Conservation (phyloP, 2,797 vertebrate genomes). For the Lemur catta region DNA sequence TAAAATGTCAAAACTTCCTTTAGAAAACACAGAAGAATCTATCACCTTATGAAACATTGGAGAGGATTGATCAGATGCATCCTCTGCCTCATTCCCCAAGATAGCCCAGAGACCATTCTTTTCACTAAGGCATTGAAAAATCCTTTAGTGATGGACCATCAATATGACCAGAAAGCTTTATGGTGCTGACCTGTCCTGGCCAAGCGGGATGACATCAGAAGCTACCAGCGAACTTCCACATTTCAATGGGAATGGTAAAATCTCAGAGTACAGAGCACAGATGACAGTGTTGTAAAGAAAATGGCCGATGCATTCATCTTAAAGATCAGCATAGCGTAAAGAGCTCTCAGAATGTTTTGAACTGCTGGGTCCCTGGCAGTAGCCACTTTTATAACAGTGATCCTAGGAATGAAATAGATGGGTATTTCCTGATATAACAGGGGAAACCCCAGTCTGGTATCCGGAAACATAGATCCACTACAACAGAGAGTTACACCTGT, state of each 20-base stretch:
- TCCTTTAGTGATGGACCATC: neutral
- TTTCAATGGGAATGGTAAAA: neutral
- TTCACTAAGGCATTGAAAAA: neutral
- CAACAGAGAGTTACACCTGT: neutral
- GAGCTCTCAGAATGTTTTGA: neutral
- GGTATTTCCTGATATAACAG: neutral
- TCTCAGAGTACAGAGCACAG: neutral
- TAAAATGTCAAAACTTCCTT: neutral
- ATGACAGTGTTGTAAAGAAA: neutral
- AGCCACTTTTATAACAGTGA: neutral
- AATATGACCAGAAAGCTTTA: neutral
- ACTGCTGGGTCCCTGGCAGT: neutral
- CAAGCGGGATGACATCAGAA: neutral
- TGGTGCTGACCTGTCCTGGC: neutral
- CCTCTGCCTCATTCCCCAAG: neutral
- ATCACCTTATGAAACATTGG: neutral
- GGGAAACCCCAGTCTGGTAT: neutral
- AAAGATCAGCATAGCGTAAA: neutral
- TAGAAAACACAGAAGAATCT: neutral
- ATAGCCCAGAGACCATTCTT: neutral
- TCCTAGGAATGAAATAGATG: neutral
- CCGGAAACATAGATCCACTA: neutral
- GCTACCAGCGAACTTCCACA: neutral
- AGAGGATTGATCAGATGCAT: neutral
- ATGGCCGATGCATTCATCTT: neutral